Conservation (phyloP, 2,797 vertebrate genomes). For the Rhinella marina region DNA sequence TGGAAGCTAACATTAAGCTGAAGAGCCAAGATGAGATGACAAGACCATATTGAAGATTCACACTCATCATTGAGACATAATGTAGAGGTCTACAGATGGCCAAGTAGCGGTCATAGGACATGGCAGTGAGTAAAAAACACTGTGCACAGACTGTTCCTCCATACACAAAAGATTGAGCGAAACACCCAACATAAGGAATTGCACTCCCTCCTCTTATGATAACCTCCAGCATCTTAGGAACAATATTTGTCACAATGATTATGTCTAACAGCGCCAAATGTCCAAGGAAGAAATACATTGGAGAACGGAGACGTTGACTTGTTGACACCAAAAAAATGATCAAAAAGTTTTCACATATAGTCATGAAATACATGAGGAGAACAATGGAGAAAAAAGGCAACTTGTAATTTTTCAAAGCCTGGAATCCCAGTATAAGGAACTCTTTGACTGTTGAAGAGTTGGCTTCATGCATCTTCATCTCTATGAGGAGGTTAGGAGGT, state of each 20-base stretch:
- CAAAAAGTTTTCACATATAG: background rate
- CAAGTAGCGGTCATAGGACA: background rate
- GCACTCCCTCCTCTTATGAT: background rate
- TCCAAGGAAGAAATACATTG: slow-evolving; percentile 10
- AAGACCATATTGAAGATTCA: background rate
- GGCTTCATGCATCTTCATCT: background rate
- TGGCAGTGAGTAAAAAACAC: background rate
- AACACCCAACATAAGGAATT: background rate
- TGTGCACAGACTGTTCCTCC: background rate
- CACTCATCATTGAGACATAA: background rate
- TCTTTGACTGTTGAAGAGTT: background rate
- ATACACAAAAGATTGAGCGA: background rate
- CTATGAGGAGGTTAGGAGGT: too few relatives aligned
- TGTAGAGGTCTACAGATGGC: background rate
- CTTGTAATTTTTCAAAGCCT: background rate
- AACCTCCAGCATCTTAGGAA: background rate
- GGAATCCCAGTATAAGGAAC: background rate
- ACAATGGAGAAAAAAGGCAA: background rate
- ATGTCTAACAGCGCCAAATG: background rate
- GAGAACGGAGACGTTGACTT: background rate
- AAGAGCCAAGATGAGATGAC: background rate
- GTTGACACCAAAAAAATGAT: background rate
- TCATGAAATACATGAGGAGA: background rate
- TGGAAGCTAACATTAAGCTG: background rate
- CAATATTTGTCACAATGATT: background rate